phyloP scores from a whole-genome alignment of 2,797 vertebrate genomes.

The Petrocephalus sullivani region DNA sequence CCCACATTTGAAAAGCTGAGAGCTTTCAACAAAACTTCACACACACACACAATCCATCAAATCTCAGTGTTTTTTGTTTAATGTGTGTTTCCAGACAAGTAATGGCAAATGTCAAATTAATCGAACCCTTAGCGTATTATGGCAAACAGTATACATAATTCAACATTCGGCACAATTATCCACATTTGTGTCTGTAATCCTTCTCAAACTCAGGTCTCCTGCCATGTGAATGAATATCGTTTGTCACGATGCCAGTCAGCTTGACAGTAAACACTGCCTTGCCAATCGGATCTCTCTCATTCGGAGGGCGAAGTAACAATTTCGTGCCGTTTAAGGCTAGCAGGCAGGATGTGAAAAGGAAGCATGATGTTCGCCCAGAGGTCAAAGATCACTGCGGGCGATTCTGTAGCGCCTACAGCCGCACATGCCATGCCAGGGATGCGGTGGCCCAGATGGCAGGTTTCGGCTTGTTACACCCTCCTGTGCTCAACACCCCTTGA shows the following conservation, averaged over 20 bases:
- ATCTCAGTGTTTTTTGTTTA: not conserved
- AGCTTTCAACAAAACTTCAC: not conserved
- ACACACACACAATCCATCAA: not conserved
- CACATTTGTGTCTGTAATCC: constrained; percentile 13
- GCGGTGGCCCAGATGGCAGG: not conserved
- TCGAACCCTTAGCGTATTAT: not conserved
- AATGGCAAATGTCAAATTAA: not conserved
- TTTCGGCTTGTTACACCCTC: not conserved
- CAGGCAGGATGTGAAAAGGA: not conserved
- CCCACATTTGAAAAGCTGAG: not conserved
- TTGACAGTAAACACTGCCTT: not conserved
- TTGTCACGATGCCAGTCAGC: constrained; percentile 16
- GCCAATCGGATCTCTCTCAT: not conserved
- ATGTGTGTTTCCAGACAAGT: not conserved
- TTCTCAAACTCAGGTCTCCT: not conserved
- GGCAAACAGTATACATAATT: not conserved
- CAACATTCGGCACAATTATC: not conserved
- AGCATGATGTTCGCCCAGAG: constrained; percentile 2
- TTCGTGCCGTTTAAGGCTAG: not conserved
- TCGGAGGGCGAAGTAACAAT: not conserved
- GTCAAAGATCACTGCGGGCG: constrained; percentile 19
- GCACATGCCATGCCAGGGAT: not conserved
- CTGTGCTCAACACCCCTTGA: not conserved
- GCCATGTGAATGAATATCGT: not conserved
- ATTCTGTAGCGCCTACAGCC: not conserved